Evolutionary conservation across 2,888 invertebrate genomes (phyloP).

Genomic region (Lamproptera curius): DNA sequence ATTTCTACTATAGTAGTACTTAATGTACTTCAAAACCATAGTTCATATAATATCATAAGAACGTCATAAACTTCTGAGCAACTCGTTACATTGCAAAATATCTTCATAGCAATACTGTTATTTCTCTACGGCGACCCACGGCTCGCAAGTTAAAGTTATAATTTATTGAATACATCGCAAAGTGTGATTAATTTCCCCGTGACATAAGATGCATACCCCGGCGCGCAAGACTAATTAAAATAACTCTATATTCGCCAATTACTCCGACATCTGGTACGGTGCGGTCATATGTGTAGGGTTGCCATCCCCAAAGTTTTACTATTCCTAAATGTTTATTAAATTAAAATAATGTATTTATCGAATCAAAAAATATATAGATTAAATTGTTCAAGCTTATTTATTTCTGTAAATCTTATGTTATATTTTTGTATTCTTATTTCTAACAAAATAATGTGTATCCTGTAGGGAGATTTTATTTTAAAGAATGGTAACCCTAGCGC

Average conservation of each 20-base stretch:
- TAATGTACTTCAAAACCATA: too few species aligned
- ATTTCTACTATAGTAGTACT: too few species aligned
- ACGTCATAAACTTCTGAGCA: too few species aligned
- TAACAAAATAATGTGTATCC: too few species aligned
- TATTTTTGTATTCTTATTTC: too few species aligned
- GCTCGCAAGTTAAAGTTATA: neutral
- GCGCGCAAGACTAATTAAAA: slow-evolving; percentile 14
- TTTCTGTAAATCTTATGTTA: too few species aligned
- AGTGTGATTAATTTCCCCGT: slow-evolving; percentile 6
- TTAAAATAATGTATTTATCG: too few species aligned
- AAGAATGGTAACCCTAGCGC: slow-evolving; percentile 17
- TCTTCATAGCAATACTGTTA: neutral
- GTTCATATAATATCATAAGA: too few species aligned
- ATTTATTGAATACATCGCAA: neutral
- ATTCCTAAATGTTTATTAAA: neutral
- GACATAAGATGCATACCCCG: slow-evolving; percentile 9
- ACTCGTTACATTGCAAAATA: neutral
- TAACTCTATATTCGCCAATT: slow-evolving; percentile 21
- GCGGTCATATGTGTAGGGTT: neutral
- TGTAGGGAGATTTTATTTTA: too few species aligned
- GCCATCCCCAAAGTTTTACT: neutral
- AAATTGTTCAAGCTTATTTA: too few species aligned
- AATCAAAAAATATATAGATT: too few species aligned
- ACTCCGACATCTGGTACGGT: slow-evolving; percentile 10
- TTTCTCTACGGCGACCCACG: neutral